Base-by-base conservation (phyloP, 1,140 invertebrate species). In the Psix sp. region DNA sequence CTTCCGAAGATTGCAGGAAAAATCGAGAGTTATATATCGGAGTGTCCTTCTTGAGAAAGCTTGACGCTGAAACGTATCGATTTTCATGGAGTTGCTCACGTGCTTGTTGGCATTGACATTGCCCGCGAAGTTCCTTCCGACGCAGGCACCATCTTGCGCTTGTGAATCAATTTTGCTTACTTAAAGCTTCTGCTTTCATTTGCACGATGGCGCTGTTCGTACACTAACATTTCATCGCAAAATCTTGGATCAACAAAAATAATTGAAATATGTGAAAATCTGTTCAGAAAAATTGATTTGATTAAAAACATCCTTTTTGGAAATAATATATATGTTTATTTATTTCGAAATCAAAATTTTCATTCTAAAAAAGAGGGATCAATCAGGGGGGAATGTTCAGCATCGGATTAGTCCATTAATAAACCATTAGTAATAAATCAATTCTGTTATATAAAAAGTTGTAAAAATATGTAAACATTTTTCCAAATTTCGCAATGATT, bases 21-120 rank as follows among this genome's bases (percentile, higher is more conserved):
- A 56, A 54, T 65, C 31, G 16, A 33, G 35, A 39, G 35, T 45
- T 46, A 65, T 43, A 36, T 14, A 46, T 49, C 35, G 18, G 16
- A 35, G 9, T 42, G 59, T 45, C 52, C 46, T 59, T 68, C 51
- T 49, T 66, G 62, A 52, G 70, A 75, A 77, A 76, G 63, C 84
- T 84, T 83, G 80, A 81, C 77, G 80, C 78, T 79, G 80, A 82
- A 77, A 76, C 33, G 52, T 85, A 86, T 86, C 82, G 84, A 87
- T 87, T 85, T 84, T 80, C 78, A 73, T 72, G 74, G 74, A 76
- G 81, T 39, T 62, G 77, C 79, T 83, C 86, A 86, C 85, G 84
- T 86, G 85, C 74, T 85, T 76, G 72, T 80, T 87, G 86, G 84
- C 86, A 87, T 87, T 87, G 86, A 86, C 84, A 87, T 87, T 87